Evolutionary conservation across 2,888 invertebrate genomes (phyloP).

Genomic region (Uloborus plumipes): DNA sequence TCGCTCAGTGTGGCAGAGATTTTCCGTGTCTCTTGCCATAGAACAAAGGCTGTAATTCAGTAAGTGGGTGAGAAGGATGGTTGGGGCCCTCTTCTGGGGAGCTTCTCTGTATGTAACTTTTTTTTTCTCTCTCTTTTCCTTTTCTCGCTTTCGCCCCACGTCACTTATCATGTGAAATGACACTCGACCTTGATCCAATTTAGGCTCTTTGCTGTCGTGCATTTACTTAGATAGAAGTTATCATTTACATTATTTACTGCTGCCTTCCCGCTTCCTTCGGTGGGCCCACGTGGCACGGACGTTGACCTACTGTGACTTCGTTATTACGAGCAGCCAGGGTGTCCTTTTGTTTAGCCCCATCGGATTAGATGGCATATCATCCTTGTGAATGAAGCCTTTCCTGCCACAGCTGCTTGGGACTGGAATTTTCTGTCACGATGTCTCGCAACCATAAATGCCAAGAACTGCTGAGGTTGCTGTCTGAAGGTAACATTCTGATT

Average conservation of each 20-base stretch:
- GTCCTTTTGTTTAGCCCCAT: no score
- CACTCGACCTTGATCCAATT: constrained; percentile 61
- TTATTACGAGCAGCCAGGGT: no score
- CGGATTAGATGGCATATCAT: no score
- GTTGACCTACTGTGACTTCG: constrained; percentile 37
- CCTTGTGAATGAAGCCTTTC: no score
- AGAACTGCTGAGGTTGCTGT: no score
- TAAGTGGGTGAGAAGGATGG: constrained; percentile 29
- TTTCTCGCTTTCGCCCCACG: constrained; percentile 3
- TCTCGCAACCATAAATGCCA: no score
- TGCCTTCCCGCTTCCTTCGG: constrained; percentile 25
- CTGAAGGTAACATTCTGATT: no score
- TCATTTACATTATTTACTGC: constrained; percentile 60
- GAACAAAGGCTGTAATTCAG: constrained; percentile 46
- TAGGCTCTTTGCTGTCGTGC: constrained; percentile 15
- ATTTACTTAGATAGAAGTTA: constrained; percentile 47
- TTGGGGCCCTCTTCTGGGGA: constrained; percentile 50
- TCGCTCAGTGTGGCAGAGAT: no score
- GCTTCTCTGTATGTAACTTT: not conserved
- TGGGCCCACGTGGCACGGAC: constrained; percentile 25
- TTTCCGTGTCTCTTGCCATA: not conserved
- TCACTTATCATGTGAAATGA: constrained; percentile 28
- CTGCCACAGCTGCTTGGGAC: no score
- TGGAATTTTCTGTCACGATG: no score
- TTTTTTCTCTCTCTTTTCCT: constrained; percentile 3